Conservation (phyloP, 1,140 invertebrate species). For the Pachypeltis micranthus region DNA sequence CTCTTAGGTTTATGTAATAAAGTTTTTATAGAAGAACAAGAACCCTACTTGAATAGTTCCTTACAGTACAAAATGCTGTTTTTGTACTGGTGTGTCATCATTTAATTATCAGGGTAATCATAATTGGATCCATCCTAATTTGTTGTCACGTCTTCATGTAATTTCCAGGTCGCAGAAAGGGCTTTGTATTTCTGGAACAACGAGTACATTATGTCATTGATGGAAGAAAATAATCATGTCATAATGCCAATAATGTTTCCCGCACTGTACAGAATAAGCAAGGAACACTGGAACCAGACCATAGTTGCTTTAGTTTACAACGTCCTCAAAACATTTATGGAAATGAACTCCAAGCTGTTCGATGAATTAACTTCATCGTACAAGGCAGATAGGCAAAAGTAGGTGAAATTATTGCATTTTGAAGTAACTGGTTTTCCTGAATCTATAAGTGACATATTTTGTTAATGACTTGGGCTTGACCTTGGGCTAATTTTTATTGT, state of each 20-base stretch:
- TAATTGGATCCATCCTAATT: no score
- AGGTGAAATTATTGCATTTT: slow-evolving; percentile 34
- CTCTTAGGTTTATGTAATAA: no score
- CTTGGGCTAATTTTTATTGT: not conserved
- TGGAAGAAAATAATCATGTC: slow-evolving; percentile 83
- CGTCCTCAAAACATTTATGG: slow-evolving; percentile 99
- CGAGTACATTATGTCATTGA: slow-evolving; percentile 90
- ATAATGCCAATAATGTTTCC: slow-evolving; percentile 94
- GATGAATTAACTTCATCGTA: slow-evolving; percentile 97
- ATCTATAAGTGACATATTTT: not conserved
- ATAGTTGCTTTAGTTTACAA: slow-evolving; percentile 99
- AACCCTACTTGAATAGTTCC: no score
- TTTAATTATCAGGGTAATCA: no score
- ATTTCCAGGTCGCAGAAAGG: slow-evolving; percentile 91
- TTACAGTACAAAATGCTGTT: no score
- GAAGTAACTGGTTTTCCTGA: not conserved
- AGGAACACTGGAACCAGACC: slow-evolving; percentile 99
- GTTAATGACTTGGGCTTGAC: no score
- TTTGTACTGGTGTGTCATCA: no score
- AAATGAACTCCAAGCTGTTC: slow-evolving; percentile 99
- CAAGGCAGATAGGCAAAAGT: slow-evolving; percentile 96
- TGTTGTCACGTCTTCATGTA: no score
- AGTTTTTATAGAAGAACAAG: no score
- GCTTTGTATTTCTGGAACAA: slow-evolving; percentile 93
- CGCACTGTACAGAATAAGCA: slow-evolving; percentile 92